Conservation (phyloP, 35 echinoderm and acorn worm genomes). For the Eucidaris tribuloides region DNA sequence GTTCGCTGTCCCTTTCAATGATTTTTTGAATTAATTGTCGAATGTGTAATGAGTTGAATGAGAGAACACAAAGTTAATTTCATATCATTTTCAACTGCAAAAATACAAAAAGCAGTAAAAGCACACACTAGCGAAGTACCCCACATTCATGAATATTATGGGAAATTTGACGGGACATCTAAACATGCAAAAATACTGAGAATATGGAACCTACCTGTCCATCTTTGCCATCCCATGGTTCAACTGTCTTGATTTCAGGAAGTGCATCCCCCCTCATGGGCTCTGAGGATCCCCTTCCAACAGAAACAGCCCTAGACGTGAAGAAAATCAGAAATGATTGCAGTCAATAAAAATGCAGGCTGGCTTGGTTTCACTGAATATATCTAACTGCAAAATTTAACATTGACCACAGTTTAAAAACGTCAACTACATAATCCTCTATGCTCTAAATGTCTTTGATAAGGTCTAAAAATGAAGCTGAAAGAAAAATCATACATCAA, state of each 20-base stretch:
- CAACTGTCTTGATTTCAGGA: constrained; percentile 40
- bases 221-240: constrained; percentile 97
- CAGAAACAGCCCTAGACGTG: constrained; percentile 47
- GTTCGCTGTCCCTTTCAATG: too few relatives aligned
- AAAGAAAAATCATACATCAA: too few relatives aligned
- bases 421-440: too few relatives aligned
- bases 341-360: too few relatives aligned
- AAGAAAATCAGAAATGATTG: too few relatives aligned
- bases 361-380: too few relatives aligned
- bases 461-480: too few relatives aligned
- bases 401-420: too few relatives aligned
- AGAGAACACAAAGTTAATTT: not conserved
- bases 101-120: not conserved
- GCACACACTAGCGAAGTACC: not conserved
- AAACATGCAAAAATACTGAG: not conserved
- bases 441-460: too few relatives aligned
- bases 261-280: constrained; percentile 29
- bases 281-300: constrained; percentile 82
- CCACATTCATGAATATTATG: not conserved
- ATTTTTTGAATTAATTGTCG: too few relatives aligned
- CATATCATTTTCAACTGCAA: not conserved
- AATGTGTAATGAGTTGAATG: not conserved
- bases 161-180: not conserved
- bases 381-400: too few relatives aligned
- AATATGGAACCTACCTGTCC: constrained; percentile 54